Percentiles rank a stretch among this genome's conserved stretches.
phyloP scores from a whole-genome alignment of 2,797 vertebrate genomes.

The Cichlasoma orientale region DNA sequence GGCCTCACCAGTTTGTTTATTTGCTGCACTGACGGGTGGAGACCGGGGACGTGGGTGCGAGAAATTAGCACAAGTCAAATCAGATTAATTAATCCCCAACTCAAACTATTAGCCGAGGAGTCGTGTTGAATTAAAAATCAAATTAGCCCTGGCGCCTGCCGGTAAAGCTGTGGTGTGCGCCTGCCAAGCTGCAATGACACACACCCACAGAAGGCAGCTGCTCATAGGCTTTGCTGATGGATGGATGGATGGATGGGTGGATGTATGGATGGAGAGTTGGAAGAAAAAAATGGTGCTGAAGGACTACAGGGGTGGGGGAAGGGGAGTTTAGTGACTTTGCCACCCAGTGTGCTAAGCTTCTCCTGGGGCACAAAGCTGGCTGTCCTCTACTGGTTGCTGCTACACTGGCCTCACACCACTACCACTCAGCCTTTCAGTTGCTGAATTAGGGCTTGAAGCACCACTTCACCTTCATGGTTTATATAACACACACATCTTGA shows the following conservation, averaged over 20 bases:
- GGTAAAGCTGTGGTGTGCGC: slow-evolving; percentile 66
- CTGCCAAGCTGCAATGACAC: slow-evolving; percentile 72
- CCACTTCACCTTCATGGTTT: slow-evolving; percentile 40
- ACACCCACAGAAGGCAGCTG: slow-evolving; percentile 67
- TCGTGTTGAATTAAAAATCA: slow-evolving; percentile 86
- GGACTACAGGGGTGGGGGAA: slow-evolving; percentile 26
- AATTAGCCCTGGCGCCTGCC: slow-evolving; percentile 79
- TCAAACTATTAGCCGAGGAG: slow-evolving; percentile 78
- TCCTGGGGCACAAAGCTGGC: slow-evolving; percentile 45
- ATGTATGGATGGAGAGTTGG: slow-evolving; percentile 39
- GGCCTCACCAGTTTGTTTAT: slow-evolving; percentile 61
- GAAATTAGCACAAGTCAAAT: slow-evolving; percentile 85
- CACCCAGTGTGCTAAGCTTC: slow-evolving; percentile 52
- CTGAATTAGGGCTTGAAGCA: slow-evolving; percentile 35
- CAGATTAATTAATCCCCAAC: slow-evolving; percentile 81
- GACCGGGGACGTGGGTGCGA: slow-evolving; percentile 57
- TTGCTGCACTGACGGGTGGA: slow-evolving; percentile 52
- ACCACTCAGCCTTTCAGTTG: slow-evolving; percentile 5
- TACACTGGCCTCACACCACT: slow-evolving; percentile 38
- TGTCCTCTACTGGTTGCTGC: slow-evolving; percentile 36
- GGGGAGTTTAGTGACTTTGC: slow-evolving; percentile 66
- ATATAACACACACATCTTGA: slow-evolving; percentile 26
- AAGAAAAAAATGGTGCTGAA: slow-evolving; percentile 48
- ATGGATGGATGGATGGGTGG: slow-evolving; percentile 52
- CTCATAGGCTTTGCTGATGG: slow-evolving; percentile 68